Conservation (phyloP, 2,113 vertebrate species). For the Chamaea fasciata region DNA sequence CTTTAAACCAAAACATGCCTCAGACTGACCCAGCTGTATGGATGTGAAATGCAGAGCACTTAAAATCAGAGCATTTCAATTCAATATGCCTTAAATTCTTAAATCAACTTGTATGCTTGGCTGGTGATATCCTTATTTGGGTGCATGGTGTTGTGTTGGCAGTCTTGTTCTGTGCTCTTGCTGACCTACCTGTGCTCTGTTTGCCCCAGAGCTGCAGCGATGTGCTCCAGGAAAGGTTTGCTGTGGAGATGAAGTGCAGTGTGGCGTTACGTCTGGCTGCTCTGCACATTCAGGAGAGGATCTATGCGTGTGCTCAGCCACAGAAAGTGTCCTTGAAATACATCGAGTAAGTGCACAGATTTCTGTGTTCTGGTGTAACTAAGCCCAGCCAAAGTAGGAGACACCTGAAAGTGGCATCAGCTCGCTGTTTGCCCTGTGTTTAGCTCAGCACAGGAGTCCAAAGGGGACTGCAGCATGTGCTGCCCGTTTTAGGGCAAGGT, state of each 20-base stretch:
- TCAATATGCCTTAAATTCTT: neutral
- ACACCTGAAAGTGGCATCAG: neutral
- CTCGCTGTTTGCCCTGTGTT: neutral
- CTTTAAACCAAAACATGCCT: neutral
- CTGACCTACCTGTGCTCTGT: neutral
- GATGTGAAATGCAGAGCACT: neutral
- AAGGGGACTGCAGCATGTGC: neutral
- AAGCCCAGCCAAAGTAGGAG: neutral
- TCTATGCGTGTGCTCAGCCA: constrained; percentile 86
- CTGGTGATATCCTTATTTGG: neutral
- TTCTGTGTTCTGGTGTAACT: neutral
- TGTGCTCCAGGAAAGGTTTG: constrained; percentile 93
- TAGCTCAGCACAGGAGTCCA: neutral
- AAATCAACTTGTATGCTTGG: fast-evolving
- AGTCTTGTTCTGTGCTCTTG: too few relatives aligned
- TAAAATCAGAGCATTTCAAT: neutral
- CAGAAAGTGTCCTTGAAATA: constrained; percentile 92
- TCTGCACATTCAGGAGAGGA: constrained; percentile 93
- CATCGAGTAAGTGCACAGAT: constrained; percentile 84
- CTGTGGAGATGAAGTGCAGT: constrained; percentile 96
- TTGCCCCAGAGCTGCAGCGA: constrained; percentile 89
- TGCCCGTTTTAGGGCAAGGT: neutral
- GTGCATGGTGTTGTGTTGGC: fast-evolving
- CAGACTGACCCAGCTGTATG: neutral
- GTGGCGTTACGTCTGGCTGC: constrained; percentile 89